Percentiles rank a stretch among this genome's conserved stretches.
Conservation (phyloP, 92 coral and sea anemone genomes). For the Pocillopora meandrina region DNA sequence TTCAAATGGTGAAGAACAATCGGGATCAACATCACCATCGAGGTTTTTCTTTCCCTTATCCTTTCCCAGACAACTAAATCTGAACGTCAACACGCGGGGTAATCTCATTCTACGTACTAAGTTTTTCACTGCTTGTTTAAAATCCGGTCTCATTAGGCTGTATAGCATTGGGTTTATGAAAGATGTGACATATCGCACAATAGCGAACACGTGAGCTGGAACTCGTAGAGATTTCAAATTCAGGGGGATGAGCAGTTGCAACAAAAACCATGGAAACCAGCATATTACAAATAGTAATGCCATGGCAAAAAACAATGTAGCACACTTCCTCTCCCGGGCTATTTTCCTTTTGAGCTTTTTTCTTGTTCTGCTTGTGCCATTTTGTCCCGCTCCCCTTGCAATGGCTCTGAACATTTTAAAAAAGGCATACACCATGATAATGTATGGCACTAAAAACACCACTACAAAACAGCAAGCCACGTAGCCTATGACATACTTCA, state of each 20-base stretch:
- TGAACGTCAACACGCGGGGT: background rate
- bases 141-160: conserved; percentile 45
- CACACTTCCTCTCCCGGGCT: conserved; percentile 45
- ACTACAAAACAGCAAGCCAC: conserved; percentile 12
- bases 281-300: conserved; percentile 48
- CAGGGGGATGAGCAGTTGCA: background rate
- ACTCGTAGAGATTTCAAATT: background rate
- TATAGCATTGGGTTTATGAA: conserved; percentile 51
- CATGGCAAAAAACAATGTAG: conserved; percentile 49
- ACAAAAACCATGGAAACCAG: conserved; percentile 56
- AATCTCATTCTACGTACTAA: background rate
- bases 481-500: background rate
- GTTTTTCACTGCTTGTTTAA: conserved; percentile 27
- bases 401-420: conserved; percentile 40
- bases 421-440: conserved; percentile 53
- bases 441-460: conserved; percentile 45
- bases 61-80: background rate
- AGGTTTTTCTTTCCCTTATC: background rate
- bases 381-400: conserved; percentile 18
- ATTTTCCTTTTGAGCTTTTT: background rate
- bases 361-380: background rate
- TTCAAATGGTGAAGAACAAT: background rate
- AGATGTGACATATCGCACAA: conserved; percentile 51
- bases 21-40: background rate
- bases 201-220: conserved; percentile 21